phyloP scores from a whole-genome alignment of 2,888 invertebrate genomes.

The Digitonthophagus gazella region DNA sequence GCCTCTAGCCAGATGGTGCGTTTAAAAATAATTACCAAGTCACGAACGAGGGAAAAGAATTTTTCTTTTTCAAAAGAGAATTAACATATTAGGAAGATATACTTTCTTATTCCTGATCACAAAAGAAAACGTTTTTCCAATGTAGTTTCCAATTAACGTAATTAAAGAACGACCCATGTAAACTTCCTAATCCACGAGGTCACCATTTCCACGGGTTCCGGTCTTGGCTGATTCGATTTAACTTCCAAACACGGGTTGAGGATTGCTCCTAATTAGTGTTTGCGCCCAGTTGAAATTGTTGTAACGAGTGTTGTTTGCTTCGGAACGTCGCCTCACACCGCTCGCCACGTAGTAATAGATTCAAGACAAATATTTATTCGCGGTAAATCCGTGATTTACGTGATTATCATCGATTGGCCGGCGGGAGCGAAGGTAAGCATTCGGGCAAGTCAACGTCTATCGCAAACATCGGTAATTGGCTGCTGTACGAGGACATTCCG shows the following conservation, averaged over 20 bases:
- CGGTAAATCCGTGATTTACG: conserved; percentile 26
- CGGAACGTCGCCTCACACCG: conserved; percentile 17
- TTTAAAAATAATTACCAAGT: background rate
- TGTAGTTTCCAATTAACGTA: background rate
- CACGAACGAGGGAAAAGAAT: background rate
- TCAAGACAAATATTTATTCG: conserved; percentile 27
- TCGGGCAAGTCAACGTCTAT: conserved; percentile 3
- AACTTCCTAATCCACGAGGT: background rate
- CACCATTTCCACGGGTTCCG: background rate
- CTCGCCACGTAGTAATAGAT: conserved; percentile 21
- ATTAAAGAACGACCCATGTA: background rate
- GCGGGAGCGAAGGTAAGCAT: conserved; percentile 29
- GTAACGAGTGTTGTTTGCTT: conserved; percentile 12
- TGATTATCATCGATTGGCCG: conserved; percentile 29
- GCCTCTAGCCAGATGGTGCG: conserved; percentile 1
- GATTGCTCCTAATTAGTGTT: conserved; percentile 15
- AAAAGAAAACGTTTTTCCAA: background rate
- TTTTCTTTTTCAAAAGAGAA: background rate
- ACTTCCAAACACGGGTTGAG: background rate
- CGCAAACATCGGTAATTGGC: conserved; percentile 39
- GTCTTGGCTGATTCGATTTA: background rate
- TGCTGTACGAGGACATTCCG: conserved; percentile 12
- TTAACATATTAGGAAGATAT: too few relatives aligned
- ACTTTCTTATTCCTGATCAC: background rate
- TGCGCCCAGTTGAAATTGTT: conserved; percentile 15